phyloP scores from a whole-genome alignment of 2,797 vertebrate genomes.

The Mormyrus hasselquistii region DNA sequence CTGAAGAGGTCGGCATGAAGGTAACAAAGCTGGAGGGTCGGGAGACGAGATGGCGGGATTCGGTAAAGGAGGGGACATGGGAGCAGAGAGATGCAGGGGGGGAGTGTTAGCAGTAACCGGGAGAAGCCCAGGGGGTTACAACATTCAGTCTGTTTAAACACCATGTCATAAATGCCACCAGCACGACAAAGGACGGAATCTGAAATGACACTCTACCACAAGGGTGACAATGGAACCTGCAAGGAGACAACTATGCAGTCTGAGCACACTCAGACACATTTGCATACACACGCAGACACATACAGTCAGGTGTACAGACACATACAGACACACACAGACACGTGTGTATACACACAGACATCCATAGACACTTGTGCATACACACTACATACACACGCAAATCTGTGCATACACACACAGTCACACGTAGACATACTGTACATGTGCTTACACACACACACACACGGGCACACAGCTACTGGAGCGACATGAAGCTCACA shows the following conservation, averaged over 20 bases:
- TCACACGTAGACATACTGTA: neutral
- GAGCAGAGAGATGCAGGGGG: neutral
- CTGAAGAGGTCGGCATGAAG: constrained; percentile 76
- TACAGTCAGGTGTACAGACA: neutral
- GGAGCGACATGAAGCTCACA: neutral
- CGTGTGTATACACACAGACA: neutral
- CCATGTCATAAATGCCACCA: neutral
- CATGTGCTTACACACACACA: neutral
- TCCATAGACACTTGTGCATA: neutral
- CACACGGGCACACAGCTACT: neutral
- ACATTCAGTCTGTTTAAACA: neutral
- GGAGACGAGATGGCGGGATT: neutral
- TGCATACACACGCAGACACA: neutral
- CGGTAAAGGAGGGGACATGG: neutral
- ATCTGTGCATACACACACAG: neutral
- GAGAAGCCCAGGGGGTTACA: neutral
- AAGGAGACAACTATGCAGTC: neutral
- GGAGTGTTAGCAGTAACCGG: neutral
- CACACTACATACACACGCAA: neutral
- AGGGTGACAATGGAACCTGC: neutral
- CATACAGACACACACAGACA: neutral
- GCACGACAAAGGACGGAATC: neutral
- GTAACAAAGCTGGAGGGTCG: constrained; percentile 71
- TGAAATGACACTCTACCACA: neutral
- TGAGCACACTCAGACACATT: neutral